A percentile compares a stretch with the other conserved stretches of the same genome.
These are phyloP conservation scores for Pelecanoides urinatrix DNA, from an alignment of 2,113 vertebrate species.

Conservation along the genomic window DNA sequence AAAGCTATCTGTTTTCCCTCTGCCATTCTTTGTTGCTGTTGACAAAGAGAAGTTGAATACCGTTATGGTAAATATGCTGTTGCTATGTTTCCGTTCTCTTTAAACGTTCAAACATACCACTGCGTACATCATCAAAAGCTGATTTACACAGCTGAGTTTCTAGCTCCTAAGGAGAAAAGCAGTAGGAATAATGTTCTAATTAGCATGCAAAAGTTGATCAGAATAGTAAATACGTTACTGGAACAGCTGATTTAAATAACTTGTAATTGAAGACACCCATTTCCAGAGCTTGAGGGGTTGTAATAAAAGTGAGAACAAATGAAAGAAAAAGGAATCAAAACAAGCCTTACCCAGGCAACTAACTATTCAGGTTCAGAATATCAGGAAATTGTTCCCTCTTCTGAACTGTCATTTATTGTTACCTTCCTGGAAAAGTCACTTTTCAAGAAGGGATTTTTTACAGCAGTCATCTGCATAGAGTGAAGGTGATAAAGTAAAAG, in stretches of 20 bases:
- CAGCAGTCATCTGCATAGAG: background rate
- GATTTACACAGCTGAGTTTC: conserved; percentile 43
- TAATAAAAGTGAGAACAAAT: conserved; percentile 25
- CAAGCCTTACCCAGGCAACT: background rate
- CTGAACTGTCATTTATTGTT: background rate
- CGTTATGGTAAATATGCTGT: background rate
- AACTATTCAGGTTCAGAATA: background rate
- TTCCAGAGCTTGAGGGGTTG: background rate
- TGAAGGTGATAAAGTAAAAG: background rate
- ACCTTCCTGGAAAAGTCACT: background rate
- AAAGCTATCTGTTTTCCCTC: background rate
- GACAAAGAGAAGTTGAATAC: background rate
- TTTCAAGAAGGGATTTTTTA: background rate
- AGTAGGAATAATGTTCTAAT: conserved; percentile 13
- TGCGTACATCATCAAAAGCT: conserved; percentile 48
- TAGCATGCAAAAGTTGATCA: conserved; percentile 43
- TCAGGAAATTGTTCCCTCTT: background rate
- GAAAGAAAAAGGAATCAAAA: background rate
- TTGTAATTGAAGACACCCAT: conserved; percentile 22
- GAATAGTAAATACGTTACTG: conserved; percentile 10
- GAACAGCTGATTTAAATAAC: conserved; percentile 45
- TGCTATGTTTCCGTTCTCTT: background rate
- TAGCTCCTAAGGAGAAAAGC: conserved; percentile 30
- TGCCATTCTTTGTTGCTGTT: background rate
- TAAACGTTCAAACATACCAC: background rate